phyloP scores from a whole-genome alignment of 2,888 invertebrate species.

The Monochamus alternatus region DNA sequence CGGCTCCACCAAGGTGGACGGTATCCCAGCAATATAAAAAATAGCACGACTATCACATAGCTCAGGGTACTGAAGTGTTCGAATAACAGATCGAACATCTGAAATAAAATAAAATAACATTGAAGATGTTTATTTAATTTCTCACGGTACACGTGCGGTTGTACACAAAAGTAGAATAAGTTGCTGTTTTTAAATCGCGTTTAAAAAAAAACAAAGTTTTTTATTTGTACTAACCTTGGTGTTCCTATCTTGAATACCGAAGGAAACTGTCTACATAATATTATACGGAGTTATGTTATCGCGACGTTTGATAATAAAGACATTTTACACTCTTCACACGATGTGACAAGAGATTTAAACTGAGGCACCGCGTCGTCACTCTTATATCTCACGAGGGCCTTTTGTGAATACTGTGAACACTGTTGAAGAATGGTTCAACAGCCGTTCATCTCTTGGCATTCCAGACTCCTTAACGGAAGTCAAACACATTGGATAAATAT shows the following conservation, averaged over 20 bases:
- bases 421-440: conserved; percentile 58
- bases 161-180: conserved; percentile 26
- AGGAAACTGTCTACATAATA: conserved; percentile 46
- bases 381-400: conserved; percentile 52
- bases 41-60: conserved; percentile 55
- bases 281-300: conserved; percentile 30
- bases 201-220: conserved; percentile 42
- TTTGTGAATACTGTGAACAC: conserved; percentile 45
- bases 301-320: conserved; percentile 33
- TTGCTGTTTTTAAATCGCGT: conserved; percentile 42
- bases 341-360: conserved; percentile 48
- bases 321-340: conserved; percentile 41
- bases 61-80: conserved; percentile 55
- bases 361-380: conserved; percentile 44
- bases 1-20: conserved; percentile 64
- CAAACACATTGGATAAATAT: conserved; percentile 51
- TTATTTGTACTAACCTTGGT: conserved; percentile 53
- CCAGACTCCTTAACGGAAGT: conserved; percentile 59
- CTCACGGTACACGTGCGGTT: conserved; percentile 34
- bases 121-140: conserved; percentile 25
- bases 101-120: conserved; percentile 41
- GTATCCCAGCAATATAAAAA: conserved; percentile 62
- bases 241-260: conserved; percentile 48
- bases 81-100: conserved; percentile 56
- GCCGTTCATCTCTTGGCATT: conserved; percentile 57